Conservation (phyloP, 2,888 invertebrate species). For the Cremastinae sp. region DNA sequence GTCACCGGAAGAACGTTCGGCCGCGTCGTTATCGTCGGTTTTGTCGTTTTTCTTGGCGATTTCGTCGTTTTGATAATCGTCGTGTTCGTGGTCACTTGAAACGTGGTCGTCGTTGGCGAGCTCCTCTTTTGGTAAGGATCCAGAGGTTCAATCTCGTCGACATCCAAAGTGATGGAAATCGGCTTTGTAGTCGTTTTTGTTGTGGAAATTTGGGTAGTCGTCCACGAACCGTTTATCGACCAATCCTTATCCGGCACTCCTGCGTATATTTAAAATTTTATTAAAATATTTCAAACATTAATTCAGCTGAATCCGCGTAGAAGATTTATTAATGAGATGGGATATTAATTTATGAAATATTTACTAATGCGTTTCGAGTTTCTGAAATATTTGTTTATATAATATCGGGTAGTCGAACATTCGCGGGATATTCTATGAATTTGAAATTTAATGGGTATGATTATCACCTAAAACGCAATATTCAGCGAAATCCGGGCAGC, state of each 20-base stretch:
- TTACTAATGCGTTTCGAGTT: too few relatives aligned
- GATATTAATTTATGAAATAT: too few relatives aligned
- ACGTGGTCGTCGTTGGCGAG: conserved; percentile 14
- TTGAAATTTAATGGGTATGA: not conserved
- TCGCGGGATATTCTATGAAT: not conserved
- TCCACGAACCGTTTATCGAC: conserved; percentile 7
- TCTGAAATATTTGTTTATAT: too few relatives aligned
- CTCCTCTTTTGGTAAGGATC: conserved; percentile 62
- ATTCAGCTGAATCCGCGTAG: too few relatives aligned
- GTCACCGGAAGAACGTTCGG: not conserved
- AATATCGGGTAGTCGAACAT: not conserved
- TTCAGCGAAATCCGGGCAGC: conserved; percentile 86
- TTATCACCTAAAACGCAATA: conserved; percentile 81
- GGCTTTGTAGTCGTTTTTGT: conserved; percentile 36
- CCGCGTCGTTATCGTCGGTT: conserved; percentile 26
- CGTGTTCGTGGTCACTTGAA: conserved; percentile 60
- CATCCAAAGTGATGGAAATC: conserved; percentile 68
- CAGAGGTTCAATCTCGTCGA: conserved; percentile 62
- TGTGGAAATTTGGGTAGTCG: not conserved
- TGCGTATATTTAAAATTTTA: conserved; percentile 20
- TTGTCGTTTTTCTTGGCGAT: conserved; percentile 43
- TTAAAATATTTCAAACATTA: not conserved
- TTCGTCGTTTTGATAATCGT: conserved; percentile 59
- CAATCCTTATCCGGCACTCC: conserved; percentile 49
- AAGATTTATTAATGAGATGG: too few relatives aligned